phyloP scores from a whole-genome alignment of 1,140 invertebrate species.

The Antheraea pernyi region DNA sequence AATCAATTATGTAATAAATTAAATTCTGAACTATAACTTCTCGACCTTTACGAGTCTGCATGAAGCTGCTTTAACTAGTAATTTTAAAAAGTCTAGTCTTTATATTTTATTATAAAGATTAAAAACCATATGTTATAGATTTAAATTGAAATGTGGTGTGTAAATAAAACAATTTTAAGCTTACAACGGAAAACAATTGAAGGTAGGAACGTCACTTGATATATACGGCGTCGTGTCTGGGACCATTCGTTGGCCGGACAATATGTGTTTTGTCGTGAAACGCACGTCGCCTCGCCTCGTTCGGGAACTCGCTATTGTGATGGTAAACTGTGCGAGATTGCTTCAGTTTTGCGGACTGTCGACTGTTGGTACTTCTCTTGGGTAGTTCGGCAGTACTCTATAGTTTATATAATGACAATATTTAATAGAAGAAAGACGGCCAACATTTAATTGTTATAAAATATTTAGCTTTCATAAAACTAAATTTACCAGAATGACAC shows the following conservation, averaged over 20 bases:
- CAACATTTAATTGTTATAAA: too few relatives aligned
- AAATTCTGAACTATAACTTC: too few relatives aligned
- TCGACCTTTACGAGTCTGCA: too few relatives aligned
- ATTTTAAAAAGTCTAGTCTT: too few relatives aligned
- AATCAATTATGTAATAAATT: too few relatives aligned
- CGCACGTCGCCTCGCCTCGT: neutral
- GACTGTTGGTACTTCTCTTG: neutral
- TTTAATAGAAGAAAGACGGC: too few relatives aligned
- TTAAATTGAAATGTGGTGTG: too few relatives aligned
- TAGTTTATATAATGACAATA: neutral
- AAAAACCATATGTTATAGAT: neutral
- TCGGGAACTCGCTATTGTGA: constrained; percentile 20
- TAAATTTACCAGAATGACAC: too few relatives aligned
- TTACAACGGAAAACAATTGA: constrained; percentile 2
- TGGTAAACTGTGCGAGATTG: constrained; percentile 27
- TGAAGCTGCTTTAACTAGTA: too few relatives aligned
- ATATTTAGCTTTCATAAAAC: too few relatives aligned
- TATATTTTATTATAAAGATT: neutral
- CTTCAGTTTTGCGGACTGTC: constrained; percentile 7
- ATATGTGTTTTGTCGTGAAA: constrained; percentile 24
- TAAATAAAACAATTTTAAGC: neutral
- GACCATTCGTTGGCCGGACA: constrained; percentile 13
- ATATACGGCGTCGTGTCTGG: neutral
- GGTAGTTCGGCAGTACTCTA: neutral
- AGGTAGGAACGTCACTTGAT: constrained; percentile 10